Percentiles rank a stretch among this genome's conserved stretches.
phyloP scores from a whole-genome alignment of 2,797 vertebrate genomes.

The Brachyrhaphis roseni region DNA sequence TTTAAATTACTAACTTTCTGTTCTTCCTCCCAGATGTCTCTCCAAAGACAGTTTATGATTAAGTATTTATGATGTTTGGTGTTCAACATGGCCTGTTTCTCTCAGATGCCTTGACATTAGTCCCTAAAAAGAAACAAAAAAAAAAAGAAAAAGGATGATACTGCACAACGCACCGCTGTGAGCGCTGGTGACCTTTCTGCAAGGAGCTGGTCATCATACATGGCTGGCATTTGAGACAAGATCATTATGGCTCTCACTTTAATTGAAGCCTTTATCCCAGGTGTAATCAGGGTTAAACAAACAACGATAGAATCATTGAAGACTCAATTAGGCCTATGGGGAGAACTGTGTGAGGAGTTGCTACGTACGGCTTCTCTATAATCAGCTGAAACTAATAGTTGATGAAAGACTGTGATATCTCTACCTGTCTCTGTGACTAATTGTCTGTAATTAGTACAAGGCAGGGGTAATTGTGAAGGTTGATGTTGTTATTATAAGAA shows the following conservation, averaged over 20 bases:
- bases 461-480: constrained; percentile 64
- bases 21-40: constrained; percentile 68
- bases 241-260: constrained; percentile 73
- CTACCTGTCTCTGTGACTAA: constrained; percentile 68
- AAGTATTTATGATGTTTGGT: constrained; percentile 76
- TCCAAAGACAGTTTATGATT: constrained; percentile 67
- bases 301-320: constrained; percentile 69
- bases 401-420: constrained; percentile 67
- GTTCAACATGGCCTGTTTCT: constrained; percentile 59
- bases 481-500: constrained; percentile 56
- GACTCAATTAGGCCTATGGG: constrained; percentile 71
- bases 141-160: constrained; percentile 13
- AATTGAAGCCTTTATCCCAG: constrained; percentile 77
- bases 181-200: constrained; percentile 60
- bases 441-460: constrained; percentile 72
- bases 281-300: constrained; percentile 78
- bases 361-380: constrained; percentile 60
- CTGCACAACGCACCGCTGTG: constrained; percentile 31
- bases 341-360: constrained; percentile 50
- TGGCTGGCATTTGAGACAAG: constrained; percentile 70
- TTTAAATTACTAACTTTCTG: constrained; percentile 77
- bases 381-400: constrained; percentile 72
- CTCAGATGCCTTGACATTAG: constrained; percentile 30
- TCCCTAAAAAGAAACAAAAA: constrained; percentile 16
- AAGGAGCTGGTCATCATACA: constrained; percentile 54